A percentile compares a stretch with the other conserved stretches of the same genome.
These are phyloP conservation scores for Anastatus disparis DNA, from an alignment of 1,140 invertebrate species.

Conservation along the genomic window DNA sequence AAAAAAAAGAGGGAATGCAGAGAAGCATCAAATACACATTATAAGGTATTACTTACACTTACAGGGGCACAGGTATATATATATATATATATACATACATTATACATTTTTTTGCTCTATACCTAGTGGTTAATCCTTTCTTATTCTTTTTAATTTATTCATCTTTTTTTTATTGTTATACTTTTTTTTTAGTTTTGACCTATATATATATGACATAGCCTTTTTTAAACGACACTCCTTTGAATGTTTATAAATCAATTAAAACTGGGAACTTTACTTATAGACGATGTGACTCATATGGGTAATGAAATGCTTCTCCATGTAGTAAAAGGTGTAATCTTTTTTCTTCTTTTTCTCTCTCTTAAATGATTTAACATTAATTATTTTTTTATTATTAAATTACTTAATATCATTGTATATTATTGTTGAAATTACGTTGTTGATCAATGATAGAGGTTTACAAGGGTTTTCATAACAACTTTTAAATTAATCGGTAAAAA, in stretches of 20 bases:
- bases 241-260: constrained; percentile 18
- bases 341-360: constrained; percentile 23
- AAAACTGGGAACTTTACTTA: constrained; percentile 3
- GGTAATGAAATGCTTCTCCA: constrained; percentile 29
- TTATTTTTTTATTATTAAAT: background rate
- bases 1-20: constrained; percentile 10
- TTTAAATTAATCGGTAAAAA: no score
- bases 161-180: constrained; percentile 1
- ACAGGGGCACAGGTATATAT: constrained; percentile 2
- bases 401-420: no score
- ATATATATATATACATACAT: background rate
- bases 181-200: no score
- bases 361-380: background rate
- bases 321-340: constrained; percentile 20
- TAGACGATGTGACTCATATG: constrained; percentile 15
- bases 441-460: no score
- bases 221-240: no score
- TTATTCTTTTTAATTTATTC: background rate
- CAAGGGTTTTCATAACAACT: no score
- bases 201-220: no score
- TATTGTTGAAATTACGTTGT: no score
- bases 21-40: constrained; percentile 23
- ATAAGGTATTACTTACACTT: constrained; percentile 11
- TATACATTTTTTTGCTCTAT: constrained; percentile 15
- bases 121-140: constrained; percentile 4